Conservation (phyloP, 2,888 invertebrate species). For the Eudasyphora cyanicolor region DNA sequence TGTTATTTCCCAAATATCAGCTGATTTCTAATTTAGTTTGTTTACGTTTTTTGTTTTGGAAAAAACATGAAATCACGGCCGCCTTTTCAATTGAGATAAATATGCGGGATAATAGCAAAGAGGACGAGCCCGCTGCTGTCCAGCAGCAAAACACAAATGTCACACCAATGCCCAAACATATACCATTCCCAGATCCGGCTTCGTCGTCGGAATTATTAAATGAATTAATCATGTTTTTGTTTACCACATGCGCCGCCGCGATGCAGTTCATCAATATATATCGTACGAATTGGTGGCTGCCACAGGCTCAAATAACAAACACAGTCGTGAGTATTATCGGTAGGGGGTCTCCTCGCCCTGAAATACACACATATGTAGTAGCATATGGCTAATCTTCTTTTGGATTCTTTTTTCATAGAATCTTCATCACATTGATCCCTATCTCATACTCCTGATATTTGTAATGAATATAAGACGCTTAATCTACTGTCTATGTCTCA, state of each 20-base stretch:
- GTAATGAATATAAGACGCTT: conserved; percentile 90
- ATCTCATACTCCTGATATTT: conserved; percentile 91
- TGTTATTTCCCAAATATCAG: background rate
- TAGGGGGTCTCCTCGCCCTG: too few relatives aligned
- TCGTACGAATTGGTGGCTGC: conserved; percentile 98
- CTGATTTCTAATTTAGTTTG: conserved; percentile 3
- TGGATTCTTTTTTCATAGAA: conserved; percentile 85
- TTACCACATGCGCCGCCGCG: conserved; percentile 88
- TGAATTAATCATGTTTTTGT: conserved; percentile 91
- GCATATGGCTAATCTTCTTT: background rate
- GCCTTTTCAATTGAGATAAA: background rate
- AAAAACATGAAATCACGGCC: background rate
- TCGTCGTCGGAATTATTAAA: conserved; percentile 90
- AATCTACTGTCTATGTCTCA: conserved; percentile 84
- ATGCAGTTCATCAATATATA: conserved; percentile 97
- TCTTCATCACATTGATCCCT: conserved; percentile 94
- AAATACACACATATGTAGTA: too few relatives aligned
- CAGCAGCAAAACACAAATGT: conserved; percentile 36
- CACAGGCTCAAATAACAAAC: conserved; percentile 93
- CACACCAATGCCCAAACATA: conserved; percentile 84
- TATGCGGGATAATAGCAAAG: conserved; percentile 57
- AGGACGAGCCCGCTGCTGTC: conserved; percentile 39
- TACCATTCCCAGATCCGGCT: conserved; percentile 89
- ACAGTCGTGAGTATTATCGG: conserved; percentile 86
- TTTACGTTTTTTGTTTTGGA: conserved; percentile 24